Evolutionary conservation across 53 echinoderm and acorn worm species (phyloP).

Genomic region (Holothuria leucospilota): DNA sequence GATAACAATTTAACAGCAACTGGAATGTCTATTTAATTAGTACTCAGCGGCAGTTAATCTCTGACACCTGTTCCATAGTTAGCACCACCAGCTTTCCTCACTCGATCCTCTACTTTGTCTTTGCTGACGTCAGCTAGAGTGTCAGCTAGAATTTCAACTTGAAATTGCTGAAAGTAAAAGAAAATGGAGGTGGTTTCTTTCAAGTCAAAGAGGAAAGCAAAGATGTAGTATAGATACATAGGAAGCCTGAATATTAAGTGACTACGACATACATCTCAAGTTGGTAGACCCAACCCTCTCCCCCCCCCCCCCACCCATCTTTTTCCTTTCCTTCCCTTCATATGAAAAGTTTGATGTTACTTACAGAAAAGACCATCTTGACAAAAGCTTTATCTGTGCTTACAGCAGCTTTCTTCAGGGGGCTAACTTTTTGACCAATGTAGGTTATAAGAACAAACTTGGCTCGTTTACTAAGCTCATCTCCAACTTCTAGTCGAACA

Average conservation of each 20-base stretch:
- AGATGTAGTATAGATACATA: no score
- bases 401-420: slow-evolving; percentile 84
- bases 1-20: no score
- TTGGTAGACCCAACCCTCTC: no score
- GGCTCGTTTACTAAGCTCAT: slow-evolving; percentile 87
- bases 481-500: slow-evolving; percentile 76
- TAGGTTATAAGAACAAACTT: slow-evolving; percentile 93
- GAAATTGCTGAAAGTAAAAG: slow-evolving; percentile 64
- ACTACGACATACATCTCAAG: no score
- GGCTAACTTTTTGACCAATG: slow-evolving; percentile 74
- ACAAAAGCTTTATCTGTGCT: slow-evolving; percentile 92
- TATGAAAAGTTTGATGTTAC: slow-evolving; percentile 11
- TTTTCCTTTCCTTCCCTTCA: no score
- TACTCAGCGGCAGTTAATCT: background rate
- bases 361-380: slow-evolving; percentile 76
- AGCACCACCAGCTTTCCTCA: slow-evolving; percentile 73
- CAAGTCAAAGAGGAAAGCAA: no score
- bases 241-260: no score
- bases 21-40: no score
- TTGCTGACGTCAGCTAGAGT: slow-evolving; percentile 55
- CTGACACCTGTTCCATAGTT: slow-evolving; percentile 73
- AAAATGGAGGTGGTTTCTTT: background rate
- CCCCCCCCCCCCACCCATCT: background rate
- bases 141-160: slow-evolving; percentile 70
- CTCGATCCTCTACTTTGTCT: slow-evolving; percentile 28